Base-by-base conservation (phyloP, 1,140 invertebrate species). In the Pseudomyrmex gracilis region DNA sequence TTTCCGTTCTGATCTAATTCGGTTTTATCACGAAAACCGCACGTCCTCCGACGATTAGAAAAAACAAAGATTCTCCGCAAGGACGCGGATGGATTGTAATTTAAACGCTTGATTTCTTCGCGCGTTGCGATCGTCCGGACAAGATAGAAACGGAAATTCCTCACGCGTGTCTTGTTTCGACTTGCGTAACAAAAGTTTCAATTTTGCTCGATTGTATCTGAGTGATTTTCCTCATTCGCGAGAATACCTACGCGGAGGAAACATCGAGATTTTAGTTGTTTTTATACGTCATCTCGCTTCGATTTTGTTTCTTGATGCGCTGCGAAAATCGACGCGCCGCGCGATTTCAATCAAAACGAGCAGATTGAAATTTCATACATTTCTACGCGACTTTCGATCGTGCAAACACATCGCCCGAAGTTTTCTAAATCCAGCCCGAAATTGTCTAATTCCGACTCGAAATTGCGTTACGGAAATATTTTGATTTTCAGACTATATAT, bases 21-120 rank as follows among this genome's bases (percentile, higher is more conserved):
- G 85, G 85, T 85, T 82, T 34, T 34, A 34, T 34, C 34, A 34
- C 76, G 83, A 45, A 85, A 55, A 82, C 87, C 87, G 83, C 87
- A 68, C 66, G 87, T 87, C 85, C 74, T 87, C 63, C 45, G 73
- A 8, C 60, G 66, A 67, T 88, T 66, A 34, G 3, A 45, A 64
- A 53, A 53, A 58, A 84, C 71, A 43, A 20, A 47, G 53, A 88
- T 80, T 55, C 57, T 20, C 53, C 34, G 34, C 61, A 58, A 12
- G 55, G 73, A 76, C 34, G 34, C 34, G 34, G 34, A 34, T 0
- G 5, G 5, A 34, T 34, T 34, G 34, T 34, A 5, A 34, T 34
- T 34, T 7, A 7, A 7, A 34, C 34, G 34, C 57, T 15, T 20
- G 15, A 24, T 45, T 17, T 55, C 13, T 45, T 58, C 43, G 20